These are phyloP conservation scores for Sebastes kiyomatsui DNA, from an alignment of 2,797 vertebrate species.

Conservation along the genomic window DNA sequence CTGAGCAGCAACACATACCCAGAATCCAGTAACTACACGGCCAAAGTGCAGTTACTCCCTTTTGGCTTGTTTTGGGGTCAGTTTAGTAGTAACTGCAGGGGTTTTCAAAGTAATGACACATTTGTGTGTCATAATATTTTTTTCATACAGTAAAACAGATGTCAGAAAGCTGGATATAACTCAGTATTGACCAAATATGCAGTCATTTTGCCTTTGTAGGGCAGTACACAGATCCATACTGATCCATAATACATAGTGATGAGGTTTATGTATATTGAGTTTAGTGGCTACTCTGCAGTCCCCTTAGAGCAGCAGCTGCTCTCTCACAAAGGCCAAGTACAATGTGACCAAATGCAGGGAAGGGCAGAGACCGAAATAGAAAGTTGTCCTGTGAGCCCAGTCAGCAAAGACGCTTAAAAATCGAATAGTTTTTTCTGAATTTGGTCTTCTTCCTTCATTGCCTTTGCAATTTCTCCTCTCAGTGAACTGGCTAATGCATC, in stretches of 20 bases:
- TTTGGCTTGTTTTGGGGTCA: too few relatives aligned
- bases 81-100: too few relatives aligned
- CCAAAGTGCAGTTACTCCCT: too few relatives aligned
- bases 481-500: background rate
- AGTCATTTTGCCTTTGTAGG: too few relatives aligned
- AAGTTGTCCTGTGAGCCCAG: background rate
- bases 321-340: background rate
- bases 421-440: background rate
- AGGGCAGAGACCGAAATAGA: background rate
- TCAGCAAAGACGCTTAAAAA: background rate
- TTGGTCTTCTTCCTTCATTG: background rate
- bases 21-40: too few relatives aligned
- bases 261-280: background rate
- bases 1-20: too few relatives aligned
- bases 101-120: too few relatives aligned
- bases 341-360: background rate
- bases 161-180: too few relatives aligned
- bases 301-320: background rate
- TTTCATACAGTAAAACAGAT: too few relatives aligned
- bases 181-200: too few relatives aligned
- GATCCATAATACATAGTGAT: background rate
- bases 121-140: too few relatives aligned
- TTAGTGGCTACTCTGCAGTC: background rate
- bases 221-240: background rate
- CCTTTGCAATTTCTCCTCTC: background rate